phyloP scores from a whole-genome alignment of 2,113 vertebrate genomes.

The Sus scrofa region DNA sequence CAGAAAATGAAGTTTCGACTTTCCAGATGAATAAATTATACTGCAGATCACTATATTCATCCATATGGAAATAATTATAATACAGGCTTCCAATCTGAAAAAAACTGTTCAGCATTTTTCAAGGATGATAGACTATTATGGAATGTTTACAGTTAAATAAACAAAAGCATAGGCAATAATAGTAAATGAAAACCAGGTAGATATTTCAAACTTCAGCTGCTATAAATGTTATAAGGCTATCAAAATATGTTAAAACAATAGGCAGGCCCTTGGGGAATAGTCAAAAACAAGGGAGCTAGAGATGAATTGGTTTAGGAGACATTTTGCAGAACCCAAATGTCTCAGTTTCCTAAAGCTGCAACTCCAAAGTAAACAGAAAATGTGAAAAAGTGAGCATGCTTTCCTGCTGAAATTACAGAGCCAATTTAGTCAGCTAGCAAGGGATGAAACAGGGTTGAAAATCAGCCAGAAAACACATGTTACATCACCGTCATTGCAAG shows the following conservation, averaged over 20 bases:
- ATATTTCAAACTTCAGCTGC: slow-evolving; percentile 50
- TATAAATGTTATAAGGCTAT: not conserved
- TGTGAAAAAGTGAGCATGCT: slow-evolving; percentile 8
- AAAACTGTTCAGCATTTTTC: slow-evolving; percentile 41
- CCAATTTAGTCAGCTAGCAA: not conserved
- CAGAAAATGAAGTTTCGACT: slow-evolving; percentile 65
- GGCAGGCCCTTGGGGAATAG: not conserved
- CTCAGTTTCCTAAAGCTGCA: slow-evolving; percentile 10
- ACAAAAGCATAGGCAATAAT: slow-evolving; percentile 21
- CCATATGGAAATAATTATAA: slow-evolving; percentile 69
- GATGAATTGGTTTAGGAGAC: not conserved
- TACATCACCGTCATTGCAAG: not conserved
- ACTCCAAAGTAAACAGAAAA: slow-evolving; percentile 42
- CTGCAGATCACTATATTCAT: slow-evolving; percentile 57
- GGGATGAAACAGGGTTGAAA: not conserved
- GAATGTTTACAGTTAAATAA: slow-evolving; percentile 66
- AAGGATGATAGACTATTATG: slow-evolving; percentile 50
- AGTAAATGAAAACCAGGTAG: slow-evolving; percentile 40
- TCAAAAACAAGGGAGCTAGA: not conserved
- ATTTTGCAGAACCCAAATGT: not conserved
- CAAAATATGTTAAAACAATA: slow-evolving; percentile 4
- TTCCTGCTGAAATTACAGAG: slow-evolving; percentile 48
- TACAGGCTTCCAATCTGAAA: slow-evolving; percentile 45
- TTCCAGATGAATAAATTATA: slow-evolving; percentile 77
- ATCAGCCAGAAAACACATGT: not conserved